A percentile compares a stretch with the other conserved stretches of the same genome.
Conservation (phyloP, 2,888 invertebrate genomes). For the Halocaridina rubra region DNA sequence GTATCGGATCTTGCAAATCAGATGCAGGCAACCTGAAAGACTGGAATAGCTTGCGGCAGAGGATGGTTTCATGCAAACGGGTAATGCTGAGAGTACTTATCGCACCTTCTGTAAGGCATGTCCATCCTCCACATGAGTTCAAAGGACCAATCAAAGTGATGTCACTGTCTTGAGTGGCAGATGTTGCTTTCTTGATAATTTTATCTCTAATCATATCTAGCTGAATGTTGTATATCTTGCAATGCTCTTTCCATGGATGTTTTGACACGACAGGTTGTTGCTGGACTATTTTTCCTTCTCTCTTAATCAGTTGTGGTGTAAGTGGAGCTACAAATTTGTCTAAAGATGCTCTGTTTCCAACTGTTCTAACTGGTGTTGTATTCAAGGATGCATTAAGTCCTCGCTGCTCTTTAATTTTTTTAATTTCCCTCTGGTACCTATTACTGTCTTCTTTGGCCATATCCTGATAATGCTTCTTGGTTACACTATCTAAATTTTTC, state of each 20-base stretch:
- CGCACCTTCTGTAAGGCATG: background rate
- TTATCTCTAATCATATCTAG: background rate
- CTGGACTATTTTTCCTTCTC: background rate
- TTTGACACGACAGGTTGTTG: background rate
- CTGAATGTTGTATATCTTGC: background rate
- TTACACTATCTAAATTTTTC: constrained; percentile 41
- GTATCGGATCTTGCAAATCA: constrained; percentile 19
- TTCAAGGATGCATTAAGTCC: background rate
- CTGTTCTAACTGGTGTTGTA: background rate
- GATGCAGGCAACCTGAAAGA: constrained; percentile 26
- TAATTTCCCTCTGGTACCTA: constrained; percentile 39
- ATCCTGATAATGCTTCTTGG: constrained; percentile 29
- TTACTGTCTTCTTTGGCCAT: constrained; percentile 33
- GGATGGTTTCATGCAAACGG: constrained; percentile 30
- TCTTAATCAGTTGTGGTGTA: constrained; percentile 15
- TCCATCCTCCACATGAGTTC: constrained; percentile 21
- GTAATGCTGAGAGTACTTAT: constrained; percentile 13
- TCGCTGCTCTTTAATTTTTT: background rate
- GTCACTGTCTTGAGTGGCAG: background rate
- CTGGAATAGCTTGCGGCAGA: constrained; percentile 2
- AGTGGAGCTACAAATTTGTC: constrained; percentile 36
- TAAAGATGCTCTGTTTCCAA: constrained; percentile 18
- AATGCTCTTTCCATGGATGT: background rate
- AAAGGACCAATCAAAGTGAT: constrained; percentile 16
- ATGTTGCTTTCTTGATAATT: background rate